Evolutionary conservation across 2,113 vertebrate species (phyloP), one percentile per base, ranked within the genome.

Genomic region (Morphnarchus princeps): DNA sequence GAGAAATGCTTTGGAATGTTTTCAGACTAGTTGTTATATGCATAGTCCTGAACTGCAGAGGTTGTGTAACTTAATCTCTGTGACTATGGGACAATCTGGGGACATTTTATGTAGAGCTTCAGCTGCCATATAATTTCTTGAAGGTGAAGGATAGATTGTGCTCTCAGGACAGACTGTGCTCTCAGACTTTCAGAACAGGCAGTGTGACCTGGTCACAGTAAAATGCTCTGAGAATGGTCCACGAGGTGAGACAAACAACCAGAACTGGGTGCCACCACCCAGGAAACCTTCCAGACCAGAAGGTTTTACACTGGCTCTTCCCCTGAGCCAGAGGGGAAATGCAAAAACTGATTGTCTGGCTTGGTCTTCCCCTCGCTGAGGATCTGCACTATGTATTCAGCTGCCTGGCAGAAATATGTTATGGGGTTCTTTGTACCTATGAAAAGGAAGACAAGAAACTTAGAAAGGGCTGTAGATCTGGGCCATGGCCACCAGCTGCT

Each of bases 81-180:
- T 81, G 54, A 71, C 74, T 84, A 24, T 70, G 49, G 42, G 71
- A 83, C 47, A 83, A 28, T 77, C 29, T 81, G 63, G 42, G 88
- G 59, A 95, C 87, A 76, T 67, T 96, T 96, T 94, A 86, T 63
- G 42, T 73, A 69, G 57, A 92, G 45, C 82, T 69, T 73, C 89
- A 69, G 19, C 58, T 96, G 65, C 61, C 36, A 10, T 74, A 52
- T 83, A 65, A 47, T 90, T 62, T 85, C 42, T n/a, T 74, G 57
- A 86, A 94, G 57, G 16, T 90, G 55, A 96, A 83, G 61, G 84
- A 57, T 78, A 18, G 12, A 70, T 43, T 91, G 29, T 86, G 16
- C 47, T 87, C 13, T 62, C 71, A 70, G 92, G 87, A 62, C 76
- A 17, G 32, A 59, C 47, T 85, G 42, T 80, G 69, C 45, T 84